Conservation (phyloP, 1,140 invertebrate species). For the Zaprionus africanus region DNA sequence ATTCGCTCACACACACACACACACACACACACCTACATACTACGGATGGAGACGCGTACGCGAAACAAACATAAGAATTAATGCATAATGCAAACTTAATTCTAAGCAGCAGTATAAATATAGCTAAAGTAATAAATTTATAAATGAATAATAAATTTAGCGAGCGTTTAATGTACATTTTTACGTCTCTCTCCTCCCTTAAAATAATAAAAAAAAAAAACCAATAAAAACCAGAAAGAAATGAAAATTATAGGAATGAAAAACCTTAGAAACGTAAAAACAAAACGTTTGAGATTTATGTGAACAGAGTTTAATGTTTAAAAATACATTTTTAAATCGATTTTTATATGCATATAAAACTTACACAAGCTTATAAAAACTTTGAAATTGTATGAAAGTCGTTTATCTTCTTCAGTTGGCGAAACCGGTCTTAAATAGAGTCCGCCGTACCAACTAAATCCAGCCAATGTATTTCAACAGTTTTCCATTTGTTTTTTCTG, state of each 20-base stretch:
- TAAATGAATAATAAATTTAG: slow-evolving; percentile 80
- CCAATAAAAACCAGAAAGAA: not conserved
- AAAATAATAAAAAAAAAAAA: not conserved
- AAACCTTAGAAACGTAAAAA: slow-evolving; percentile 14
- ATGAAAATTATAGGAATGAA: not conserved
- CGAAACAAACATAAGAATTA: slow-evolving; percentile 60
- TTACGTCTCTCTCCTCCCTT: slow-evolving; percentile 47
- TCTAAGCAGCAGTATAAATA: slow-evolving; percentile 78
- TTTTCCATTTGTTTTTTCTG: slow-evolving; percentile 10
- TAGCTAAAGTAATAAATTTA: slow-evolving; percentile 82
- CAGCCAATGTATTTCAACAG: slow-evolving; percentile 9
- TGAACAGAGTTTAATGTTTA: slow-evolving; percentile 50
- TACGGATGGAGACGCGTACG: slow-evolving; percentile 52
- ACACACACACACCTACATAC: slow-evolving; percentile 20
- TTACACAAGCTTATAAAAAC: slow-evolving; percentile 36
- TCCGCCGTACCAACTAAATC: slow-evolving; percentile 7
- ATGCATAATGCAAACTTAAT: slow-evolving; percentile 72
- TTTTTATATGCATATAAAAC: slow-evolving; percentile 39
- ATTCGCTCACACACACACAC: slow-evolving; percentile 26
- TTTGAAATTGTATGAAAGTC: slow-evolving; percentile 37
- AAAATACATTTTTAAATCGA: slow-evolving; percentile 47
- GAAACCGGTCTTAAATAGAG: not conserved
- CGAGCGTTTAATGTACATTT: slow-evolving; percentile 76
- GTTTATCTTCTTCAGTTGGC: slow-evolving; percentile 37
- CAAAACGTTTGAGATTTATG: slow-evolving; percentile 49